Base-by-base conservation (phyloP, 1,140 invertebrate genomes). In the Hirudo medicinalis region DNA sequence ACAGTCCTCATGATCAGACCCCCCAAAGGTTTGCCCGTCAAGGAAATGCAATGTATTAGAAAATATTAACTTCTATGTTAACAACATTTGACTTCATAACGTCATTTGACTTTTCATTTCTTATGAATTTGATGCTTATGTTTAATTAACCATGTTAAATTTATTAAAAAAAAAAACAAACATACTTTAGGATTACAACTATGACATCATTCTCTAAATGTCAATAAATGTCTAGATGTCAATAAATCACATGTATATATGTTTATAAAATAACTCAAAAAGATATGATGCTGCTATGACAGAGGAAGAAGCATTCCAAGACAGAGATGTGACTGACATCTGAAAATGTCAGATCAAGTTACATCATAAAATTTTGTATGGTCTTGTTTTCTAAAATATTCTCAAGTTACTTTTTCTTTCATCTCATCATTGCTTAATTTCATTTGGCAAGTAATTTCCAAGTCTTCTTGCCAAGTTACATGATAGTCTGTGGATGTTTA, bases 1-100 rank as follows among this genome's bases (percentile, higher is more conserved):
- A 78, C 80, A 80, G 69, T 81, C 79, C 67, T 82, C 81, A 74
- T 82, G 81, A 69, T 82, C 80, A 76, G 75, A 77, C 53, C 80
- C 74, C 27, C 81, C 81, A 77, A 76, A 81, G 53, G 77, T 81
- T n/a, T 40, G 36, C 20, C n/a, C 36, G n/a, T n/a, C n/a, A 54
- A 54, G 25, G 29, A 71, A 63, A 20, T 32, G 20, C 69, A 6
- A 4, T 8, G n/a, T 53, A 25, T 36, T 11, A 54, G 29, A 22
- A 54, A 29, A 6, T 55, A 2, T 70, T 54, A 20, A 22, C 15
- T 13, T 20, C 36, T 43, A 2, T 43, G 11, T 20, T 20, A 1
- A 32, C 1, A 32, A 63, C 19, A 63, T n/a, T 25, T 32, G 15
- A 6, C n/a, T 4, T 22, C 15, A 8, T 6, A 60, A 6, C 8